A percentile compares a stretch with the other conserved stretches of the same genome.
Evolutionary conservation across 2,888 invertebrate genomes (phyloP).

Genomic region (Ectobius pallidus): DNA sequence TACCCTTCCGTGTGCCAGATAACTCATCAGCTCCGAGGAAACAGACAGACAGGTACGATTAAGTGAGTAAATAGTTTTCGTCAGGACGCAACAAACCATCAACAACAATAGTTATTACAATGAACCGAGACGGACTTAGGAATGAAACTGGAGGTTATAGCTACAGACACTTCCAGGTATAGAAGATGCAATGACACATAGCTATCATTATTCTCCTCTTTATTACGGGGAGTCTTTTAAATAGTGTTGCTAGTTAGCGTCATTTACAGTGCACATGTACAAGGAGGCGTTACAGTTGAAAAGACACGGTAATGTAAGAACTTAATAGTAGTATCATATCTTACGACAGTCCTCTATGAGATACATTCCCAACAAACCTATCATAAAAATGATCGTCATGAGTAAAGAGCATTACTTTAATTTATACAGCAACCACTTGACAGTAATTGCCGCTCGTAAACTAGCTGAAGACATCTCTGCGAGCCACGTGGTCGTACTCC

Average conservation of each 20-base stretch:
- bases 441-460: conserved; percentile 28
- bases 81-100: background rate
- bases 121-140: background rate
- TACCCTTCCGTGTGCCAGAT: background rate
- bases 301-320: no score
- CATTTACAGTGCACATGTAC: no score
- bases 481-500: conserved; percentile 23
- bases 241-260: no score
- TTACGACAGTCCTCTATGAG: background rate
- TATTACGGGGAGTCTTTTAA: no score
- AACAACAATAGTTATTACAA: background rate
- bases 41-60: background rate
- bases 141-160: conserved; percentile 16
- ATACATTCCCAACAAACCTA: background rate
- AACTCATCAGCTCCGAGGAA: background rate
- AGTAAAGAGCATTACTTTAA: conserved; percentile 11
- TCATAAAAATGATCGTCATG: conserved; percentile 26
- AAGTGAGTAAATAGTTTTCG: conserved; percentile 5
- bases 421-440: conserved; percentile 22
- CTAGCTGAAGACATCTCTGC: conserved; percentile 14
- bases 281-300: no score
- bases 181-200: no score
- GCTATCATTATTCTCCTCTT: no score
- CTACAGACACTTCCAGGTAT: background rate
- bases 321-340: background rate